Conservation (phyloP, 2,888 invertebrate species). For the Lasiommata megera region DNA sequence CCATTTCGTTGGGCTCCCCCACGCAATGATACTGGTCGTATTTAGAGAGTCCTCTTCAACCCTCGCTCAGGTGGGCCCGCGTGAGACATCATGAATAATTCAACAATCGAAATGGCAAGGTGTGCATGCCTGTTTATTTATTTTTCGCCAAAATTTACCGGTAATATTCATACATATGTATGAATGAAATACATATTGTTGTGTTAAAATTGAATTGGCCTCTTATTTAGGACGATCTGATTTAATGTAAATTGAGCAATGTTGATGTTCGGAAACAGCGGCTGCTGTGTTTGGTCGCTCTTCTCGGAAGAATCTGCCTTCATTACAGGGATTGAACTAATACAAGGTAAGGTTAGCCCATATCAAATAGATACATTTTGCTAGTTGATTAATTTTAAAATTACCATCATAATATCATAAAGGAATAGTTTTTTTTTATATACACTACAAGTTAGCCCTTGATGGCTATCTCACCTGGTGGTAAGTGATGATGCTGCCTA, state of each 20-base stretch:
- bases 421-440: too few relatives aligned
- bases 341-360: too few relatives aligned
- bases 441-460: too few relatives aligned
- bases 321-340: too few relatives aligned
- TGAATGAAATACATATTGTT: constrained; percentile 14
- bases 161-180: constrained; percentile 59
- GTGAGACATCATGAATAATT: constrained; percentile 77
- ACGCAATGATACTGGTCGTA: constrained; percentile 51
- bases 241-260: constrained; percentile 12
- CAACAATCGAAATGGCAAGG: constrained; percentile 77
- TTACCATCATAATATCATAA: too few relatives aligned
- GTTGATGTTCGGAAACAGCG: too few relatives aligned
- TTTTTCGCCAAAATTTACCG: constrained; percentile 63
- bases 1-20: constrained; percentile 63
- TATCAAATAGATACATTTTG: too few relatives aligned
- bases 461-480: too few relatives aligned
- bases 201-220: constrained; percentile 23
- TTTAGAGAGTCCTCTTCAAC: constrained; percentile 56
- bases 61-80: constrained; percentile 57
- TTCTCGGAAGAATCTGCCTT: too few relatives aligned
- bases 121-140: constrained; percentile 73
- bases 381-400: too few relatives aligned
- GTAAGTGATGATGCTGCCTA: too few relatives aligned
- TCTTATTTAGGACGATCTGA: constrained; percentile 12
- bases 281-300: too few relatives aligned